Conservation (phyloP, 2,888 invertebrate genomes). For the Agrenia bidenticulata region DNA sequence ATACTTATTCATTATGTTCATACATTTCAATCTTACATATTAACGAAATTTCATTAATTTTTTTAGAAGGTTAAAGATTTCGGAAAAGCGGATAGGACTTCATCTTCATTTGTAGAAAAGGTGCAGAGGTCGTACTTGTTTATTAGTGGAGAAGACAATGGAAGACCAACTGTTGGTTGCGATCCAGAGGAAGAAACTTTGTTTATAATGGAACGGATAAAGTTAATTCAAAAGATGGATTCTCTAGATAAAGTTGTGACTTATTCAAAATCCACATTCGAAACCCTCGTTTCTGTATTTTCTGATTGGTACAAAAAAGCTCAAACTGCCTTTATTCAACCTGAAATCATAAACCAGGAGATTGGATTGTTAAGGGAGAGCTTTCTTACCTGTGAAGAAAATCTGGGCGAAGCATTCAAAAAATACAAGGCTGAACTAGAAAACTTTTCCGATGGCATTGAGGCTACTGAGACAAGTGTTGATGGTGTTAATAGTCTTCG, state of each 20-base stretch:
- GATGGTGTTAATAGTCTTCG: constrained; percentile 1
- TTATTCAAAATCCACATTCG: background rate
- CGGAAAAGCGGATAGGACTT: background rate
- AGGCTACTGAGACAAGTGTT: background rate
- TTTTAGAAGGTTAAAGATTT: background rate
- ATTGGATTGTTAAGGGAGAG: constrained; percentile 54
- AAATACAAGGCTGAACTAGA: constrained; percentile 17
- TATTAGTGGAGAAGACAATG: background rate
- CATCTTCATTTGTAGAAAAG: background rate
- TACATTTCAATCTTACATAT: no score
- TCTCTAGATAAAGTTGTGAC: background rate
- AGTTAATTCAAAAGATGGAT: constrained; percentile 5
- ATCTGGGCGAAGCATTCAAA: constrained; percentile 10
- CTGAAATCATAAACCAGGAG: constrained; percentile 77
- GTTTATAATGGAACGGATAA: constrained; percentile 16
- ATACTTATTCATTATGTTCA: no score
- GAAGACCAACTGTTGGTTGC: no score
- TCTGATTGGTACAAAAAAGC: constrained; percentile 88
- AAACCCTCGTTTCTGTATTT: constrained; percentile 9
- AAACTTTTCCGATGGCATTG: constrained; percentile 1
- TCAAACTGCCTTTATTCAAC: constrained; percentile 79
- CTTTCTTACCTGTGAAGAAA: background rate
- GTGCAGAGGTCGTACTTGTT: background rate
- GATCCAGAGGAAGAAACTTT: background rate
- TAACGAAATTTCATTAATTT: constrained; percentile 1